These are phyloP conservation scores for Chrysolina americana DNA, from an alignment of 2,888 invertebrate species.

Conservation along the genomic window DNA sequence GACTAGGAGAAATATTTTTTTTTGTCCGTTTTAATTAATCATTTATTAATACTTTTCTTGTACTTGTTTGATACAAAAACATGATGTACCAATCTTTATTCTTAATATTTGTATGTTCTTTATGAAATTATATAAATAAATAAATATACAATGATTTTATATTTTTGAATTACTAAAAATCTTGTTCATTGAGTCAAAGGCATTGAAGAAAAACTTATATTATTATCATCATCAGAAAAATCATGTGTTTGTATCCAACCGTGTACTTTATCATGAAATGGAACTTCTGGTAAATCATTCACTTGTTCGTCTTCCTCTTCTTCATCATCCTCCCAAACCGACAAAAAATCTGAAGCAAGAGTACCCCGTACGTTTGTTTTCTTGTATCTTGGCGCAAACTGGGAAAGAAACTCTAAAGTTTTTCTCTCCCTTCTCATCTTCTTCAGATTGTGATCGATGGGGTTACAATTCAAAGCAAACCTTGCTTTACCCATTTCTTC, in stretches of 20 bases:
- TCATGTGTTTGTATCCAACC: constrained; percentile 55
- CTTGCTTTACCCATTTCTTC: constrained; percentile 47
- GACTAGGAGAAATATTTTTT: no score
- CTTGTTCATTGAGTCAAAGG: no score
- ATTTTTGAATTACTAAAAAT: no score
- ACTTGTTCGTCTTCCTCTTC: constrained; percentile 45
- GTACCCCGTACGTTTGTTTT: constrained; percentile 49
- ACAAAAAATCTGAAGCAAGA: constrained; percentile 54
- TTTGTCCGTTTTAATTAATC: no score
- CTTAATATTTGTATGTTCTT: no score
- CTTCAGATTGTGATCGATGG: constrained; percentile 25
- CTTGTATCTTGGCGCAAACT: constrained; percentile 44
- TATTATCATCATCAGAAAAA: constrained; percentile 43
- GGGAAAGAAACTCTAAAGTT: constrained; percentile 44
- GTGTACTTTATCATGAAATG: constrained; percentile 55
- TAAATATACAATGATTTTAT: no score
- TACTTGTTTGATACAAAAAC: no score
- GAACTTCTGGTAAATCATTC: constrained; percentile 52
- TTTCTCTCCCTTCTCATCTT: constrained; percentile 37
- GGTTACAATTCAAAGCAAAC: constrained; percentile 42
- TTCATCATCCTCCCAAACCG: constrained; percentile 55
- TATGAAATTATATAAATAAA: no score
- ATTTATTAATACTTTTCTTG: no score
- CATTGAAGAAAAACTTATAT: no score
- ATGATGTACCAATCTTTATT: no score